Evolutionary conservation across 2,888 invertebrate genomes (phyloP).

Genomic region (Drosophila anomelani): DNA sequence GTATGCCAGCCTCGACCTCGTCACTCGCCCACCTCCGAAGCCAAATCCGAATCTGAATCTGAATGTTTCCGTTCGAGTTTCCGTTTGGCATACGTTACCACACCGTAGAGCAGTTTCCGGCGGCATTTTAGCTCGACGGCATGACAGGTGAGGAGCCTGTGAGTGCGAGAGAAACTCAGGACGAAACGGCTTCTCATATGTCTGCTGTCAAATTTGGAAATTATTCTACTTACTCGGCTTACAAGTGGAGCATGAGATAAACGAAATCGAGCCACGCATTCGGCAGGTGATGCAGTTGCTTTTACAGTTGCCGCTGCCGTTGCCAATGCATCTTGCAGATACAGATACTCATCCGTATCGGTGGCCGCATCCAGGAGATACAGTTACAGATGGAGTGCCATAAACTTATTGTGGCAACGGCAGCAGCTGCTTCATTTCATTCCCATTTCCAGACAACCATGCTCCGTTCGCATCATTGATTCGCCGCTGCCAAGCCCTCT

Average conservation of each 20-base stretch:
- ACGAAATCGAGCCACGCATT: slow-evolving; percentile 34
- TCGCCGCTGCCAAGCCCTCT: slow-evolving; percentile 35
- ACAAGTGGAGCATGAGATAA: slow-evolving; percentile 68
- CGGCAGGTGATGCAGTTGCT: slow-evolving; percentile 34
- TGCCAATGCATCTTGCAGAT: slow-evolving; percentile 48
- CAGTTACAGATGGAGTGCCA: slow-evolving; percentile 61
- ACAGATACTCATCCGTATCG: slow-evolving; percentile 24
- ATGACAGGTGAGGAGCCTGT: slow-evolving; percentile 33
- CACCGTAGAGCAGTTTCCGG: slow-evolving; percentile 43
- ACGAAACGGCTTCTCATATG: slow-evolving; percentile 59
- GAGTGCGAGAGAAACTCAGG: slow-evolving; percentile 22
- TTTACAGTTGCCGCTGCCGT: slow-evolving; percentile 22
- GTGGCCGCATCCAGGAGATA: slow-evolving; percentile 22
- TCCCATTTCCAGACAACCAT: slow-evolving; percentile 38
- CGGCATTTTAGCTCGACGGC: slow-evolving; percentile 18
- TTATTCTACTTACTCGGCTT: slow-evolving; percentile 70
- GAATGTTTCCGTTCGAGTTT: slow-evolving; percentile 67
- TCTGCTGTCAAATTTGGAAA: slow-evolving; percentile 77
- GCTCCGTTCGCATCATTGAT: slow-evolving; percentile 59
- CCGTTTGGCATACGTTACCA: slow-evolving; percentile 61
- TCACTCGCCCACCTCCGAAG: slow-evolving; percentile 46
- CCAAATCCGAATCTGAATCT: slow-evolving; percentile 43
- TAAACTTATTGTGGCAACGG: slow-evolving; percentile 60
- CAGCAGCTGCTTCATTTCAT: slow-evolving; percentile 58
- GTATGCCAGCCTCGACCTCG: slow-evolving; percentile 34